Evolutionary conservation across 2,113 vertebrate species (phyloP), one percentile per base, ranked within the genome.

Genomic region (Uropsilus gracilis): DNA sequence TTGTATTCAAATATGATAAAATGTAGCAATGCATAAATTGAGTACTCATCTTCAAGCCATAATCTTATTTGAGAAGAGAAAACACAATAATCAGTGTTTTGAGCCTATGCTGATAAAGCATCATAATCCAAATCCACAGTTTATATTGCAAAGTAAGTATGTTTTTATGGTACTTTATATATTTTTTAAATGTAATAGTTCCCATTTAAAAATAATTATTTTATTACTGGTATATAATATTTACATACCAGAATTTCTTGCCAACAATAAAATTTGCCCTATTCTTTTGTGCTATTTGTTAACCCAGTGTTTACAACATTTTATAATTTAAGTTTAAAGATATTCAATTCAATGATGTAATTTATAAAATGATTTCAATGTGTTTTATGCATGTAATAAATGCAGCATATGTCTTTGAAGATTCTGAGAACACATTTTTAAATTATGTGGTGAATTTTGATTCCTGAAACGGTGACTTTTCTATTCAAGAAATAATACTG

Each of bases 391-490:
- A 75, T 80, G 69, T 96, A 80, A 95, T 20, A 96, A 78, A 81
- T 48, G 44, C 63, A 96, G 22, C 18, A 82, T 50, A 89, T 64
- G 59, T 95, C 73, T 68, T 72, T 39, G 32, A 71, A 90, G 73
- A 96, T 3, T 55, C 7, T 73, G 69, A 75, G 37, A 89, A 91
- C 39, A 91, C 82, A 86, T 59, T 89, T 96, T 91, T 86, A 16
- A 95, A 90, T 71, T 94, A 90, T 24, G n/a, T 48, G 69, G 44
- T 95, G 16, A 78, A 78, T 80, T 86, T 95, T 92, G 92, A 88
- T 86, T 92, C 42, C n/a, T 82, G 48, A 95, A 97, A 88, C 92
- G 95, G 9, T 90, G 94, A 92, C 68, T 88, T 91, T 86, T 82
- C 55, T 73, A 39, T 44, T 82, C 34, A 46, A 57, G 68, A 92